Evolutionary conservation across 2,888 invertebrate genomes (phyloP).

Genomic region (Petrolisthes cinctipes): DNA sequence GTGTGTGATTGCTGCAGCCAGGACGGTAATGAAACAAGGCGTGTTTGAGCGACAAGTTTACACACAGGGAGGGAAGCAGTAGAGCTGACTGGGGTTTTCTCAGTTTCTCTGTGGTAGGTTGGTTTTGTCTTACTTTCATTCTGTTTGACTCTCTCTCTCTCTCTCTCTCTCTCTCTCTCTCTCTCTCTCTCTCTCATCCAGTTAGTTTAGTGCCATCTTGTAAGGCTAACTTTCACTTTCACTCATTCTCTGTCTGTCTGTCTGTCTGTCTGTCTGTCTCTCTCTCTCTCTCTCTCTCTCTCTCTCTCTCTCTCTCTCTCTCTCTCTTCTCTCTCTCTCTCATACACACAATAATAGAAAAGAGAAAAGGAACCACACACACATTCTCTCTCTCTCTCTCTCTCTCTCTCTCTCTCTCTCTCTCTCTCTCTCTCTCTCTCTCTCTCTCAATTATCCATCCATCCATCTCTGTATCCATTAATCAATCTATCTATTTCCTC

Average conservation of each 20-base stretch:
- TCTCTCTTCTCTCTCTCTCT: not conserved
- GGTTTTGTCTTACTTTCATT: not conserved
- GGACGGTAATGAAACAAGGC: not conserved
- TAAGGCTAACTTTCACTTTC: not conserved
- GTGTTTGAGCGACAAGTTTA: not conserved
- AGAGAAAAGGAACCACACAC: not conserved
- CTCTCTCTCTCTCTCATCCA: not conserved
- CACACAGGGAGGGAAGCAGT: not conserved
- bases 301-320: not conserved
- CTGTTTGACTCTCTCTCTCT: not conserved
- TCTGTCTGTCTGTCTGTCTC: not conserved
- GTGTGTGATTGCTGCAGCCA: too few relatives aligned
- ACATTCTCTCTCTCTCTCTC: not conserved
- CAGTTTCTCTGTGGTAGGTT: not conserved
- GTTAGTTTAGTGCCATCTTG: not conserved
- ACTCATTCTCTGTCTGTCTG: not conserved
- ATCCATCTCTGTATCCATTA: not conserved
- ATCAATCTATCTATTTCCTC: not conserved
- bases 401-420: not conserved
- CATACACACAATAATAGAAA: not conserved
- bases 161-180: not conserved
- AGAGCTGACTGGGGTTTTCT: not conserved
- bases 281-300: slow-evolving; percentile 2
- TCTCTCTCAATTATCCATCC: not conserved
- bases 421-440: not conserved